Evolutionary conservation across 1,140 invertebrate genomes (phyloP), one percentile per base, ranked within the genome.

Genomic region (Pollicipes pollicipes): DNA sequence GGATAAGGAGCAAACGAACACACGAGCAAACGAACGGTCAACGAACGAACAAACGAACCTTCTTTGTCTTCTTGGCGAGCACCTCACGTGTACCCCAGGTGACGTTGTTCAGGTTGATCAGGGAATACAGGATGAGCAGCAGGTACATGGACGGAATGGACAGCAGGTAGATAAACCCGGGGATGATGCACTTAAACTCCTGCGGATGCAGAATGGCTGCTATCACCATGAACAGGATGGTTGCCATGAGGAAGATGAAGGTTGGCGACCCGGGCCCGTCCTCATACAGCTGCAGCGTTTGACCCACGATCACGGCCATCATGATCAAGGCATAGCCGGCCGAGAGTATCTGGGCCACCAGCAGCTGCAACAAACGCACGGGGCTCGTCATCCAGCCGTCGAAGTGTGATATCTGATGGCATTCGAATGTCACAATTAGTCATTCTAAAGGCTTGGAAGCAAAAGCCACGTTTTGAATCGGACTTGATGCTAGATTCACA

Each of bases 301-400:
- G 98, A 86, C 95, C 95, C 27, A 98, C 95, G 71, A 98, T 91
- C 6, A 98, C 96, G 75, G 97, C 95, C 89, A 98, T 96, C 97
- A 99, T 99, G 73, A 98, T 89, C 78, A 99, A 84, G 10, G 95
- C 95, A 80, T 98, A 99, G 8, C 87, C 84, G 30, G 95, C 95
- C 29, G 94, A 97, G 75, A 98, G 80, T 75, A 98, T 92, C 81
- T 97, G 95, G 8, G 95, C 97, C 68, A 95, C 86, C 24, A 95
- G 79, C 76, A 99, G 84, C 87, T 94, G 82, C 27, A 66, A 58
- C 24, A 58, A 21, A 58, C n/a, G n/a, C n/a, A n/a, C n/a, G n/a
- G n/a, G n/a, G n/a, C n/a, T n/a, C n/a, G n/a, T n/a, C n/a, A n/a
- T n/a, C n/a, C n/a, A n/a, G n/a, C n/a, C n/a, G n/a, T n/a, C n/a